Base-by-base conservation (phyloP, 1,140 invertebrate genomes). In the Phocides pigmalion region DNA sequence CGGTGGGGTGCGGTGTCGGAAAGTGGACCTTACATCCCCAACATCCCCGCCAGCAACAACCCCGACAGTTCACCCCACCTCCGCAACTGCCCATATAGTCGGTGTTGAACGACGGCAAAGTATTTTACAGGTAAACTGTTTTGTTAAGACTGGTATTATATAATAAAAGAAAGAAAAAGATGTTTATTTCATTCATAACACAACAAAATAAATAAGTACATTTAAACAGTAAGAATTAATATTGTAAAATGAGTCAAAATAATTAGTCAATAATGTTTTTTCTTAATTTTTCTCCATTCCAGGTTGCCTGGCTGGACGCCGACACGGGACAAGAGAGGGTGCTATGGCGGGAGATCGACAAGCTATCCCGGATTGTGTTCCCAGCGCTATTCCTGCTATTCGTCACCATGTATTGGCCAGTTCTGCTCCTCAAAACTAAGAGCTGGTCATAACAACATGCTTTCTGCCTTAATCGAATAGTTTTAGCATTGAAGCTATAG, bases 361-460 rank as follows among this genome's bases (percentile, higher is more conserved):
- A 94, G 72, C 79, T 94, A 0, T 95, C 94, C 2, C 91, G 95
- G 32, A 92, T 95, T 20, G 93, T 96, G 3, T 96, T 96, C 80
- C 95, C 95, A n/a, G 92, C 93, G 4, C 79, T 96, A 3, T 96
- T 96, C 82, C 91, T 96, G 32, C 84, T 96, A 6, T 96, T 96
- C 82, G 93, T 95, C n/a, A 88, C 95, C 0, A 83, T 96, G 65
- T 96, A 96, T 85, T 96, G 95, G 95, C 95, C 95, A 0, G 94
- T 95, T 44, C 83, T 96, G 16, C 82, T 96, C 5, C 87, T 95
- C 22, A 95, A 95, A 75, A 95, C 93, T 4, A 92, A 92, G 62
- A 78, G 81, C 0, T 80, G 80, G 22, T 87, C 85, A 84, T 89
- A 90, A 81, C 76, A 72, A 74, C n/a, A n/a, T n/a, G n/a, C n/a